Evolutionary conservation across 1,140 invertebrate genomes (phyloP).

Genomic region (Tenebrio molitor): DNA sequence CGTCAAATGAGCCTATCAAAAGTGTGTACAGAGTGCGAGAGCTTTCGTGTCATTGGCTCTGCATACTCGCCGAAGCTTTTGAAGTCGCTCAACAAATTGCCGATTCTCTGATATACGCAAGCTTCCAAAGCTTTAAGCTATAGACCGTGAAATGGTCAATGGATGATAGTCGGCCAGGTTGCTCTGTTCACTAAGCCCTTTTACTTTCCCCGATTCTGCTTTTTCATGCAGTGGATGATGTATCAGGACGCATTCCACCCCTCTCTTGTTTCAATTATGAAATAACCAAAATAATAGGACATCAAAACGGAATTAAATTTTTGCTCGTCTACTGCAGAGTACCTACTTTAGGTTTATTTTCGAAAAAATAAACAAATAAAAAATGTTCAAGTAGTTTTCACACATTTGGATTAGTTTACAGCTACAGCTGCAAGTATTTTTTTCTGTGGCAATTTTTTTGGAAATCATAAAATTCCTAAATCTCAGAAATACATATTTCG

Average conservation of each 20-base stretch:
- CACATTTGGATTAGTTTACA: no score
- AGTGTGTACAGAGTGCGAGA: slow-evolving; percentile 23
- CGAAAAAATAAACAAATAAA: no score
- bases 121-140: slow-evolving; percentile 35
- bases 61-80: slow-evolving; percentile 14
- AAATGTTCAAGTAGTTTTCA: no score
- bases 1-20: slow-evolving; percentile 6
- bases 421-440: no score
- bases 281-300: no score
- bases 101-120: slow-evolving; percentile 32
- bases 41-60: slow-evolving; percentile 17
- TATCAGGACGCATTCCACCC: neutral
- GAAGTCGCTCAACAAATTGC: slow-evolving; percentile 36
- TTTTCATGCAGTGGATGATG: slow-evolving; percentile 7
- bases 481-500: no score
- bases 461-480: no score
- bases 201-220: slow-evolving; percentile 10
- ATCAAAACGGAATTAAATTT: neutral
- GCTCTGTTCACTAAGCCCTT: slow-evolving; percentile 10
- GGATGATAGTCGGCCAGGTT: slow-evolving; percentile 21
- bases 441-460: no score
- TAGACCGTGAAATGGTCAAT: slow-evolving; percentile 46
- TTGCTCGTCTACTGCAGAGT: no score
- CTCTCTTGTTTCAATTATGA: no score
- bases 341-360: no score